Conservation (phyloP, 64 coral and sea anemone species). For the Montipora capricornis region DNA sequence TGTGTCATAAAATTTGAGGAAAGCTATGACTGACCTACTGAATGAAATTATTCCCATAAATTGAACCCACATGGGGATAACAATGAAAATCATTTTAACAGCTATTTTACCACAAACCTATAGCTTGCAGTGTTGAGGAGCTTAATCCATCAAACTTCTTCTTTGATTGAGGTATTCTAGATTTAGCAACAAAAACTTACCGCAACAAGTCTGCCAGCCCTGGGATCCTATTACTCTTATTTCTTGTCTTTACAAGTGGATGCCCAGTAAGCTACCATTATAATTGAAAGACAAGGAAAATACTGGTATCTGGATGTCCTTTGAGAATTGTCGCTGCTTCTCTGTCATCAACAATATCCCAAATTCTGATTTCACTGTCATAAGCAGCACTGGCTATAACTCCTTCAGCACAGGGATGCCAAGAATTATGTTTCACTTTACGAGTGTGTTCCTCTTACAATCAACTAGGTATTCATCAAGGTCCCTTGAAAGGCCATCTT, state of each 20-base stretch:
- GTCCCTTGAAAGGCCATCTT: conserved; percentile 86
- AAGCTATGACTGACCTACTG: too few species aligned
- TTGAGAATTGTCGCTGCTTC: conserved; percentile 88
- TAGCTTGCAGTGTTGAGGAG: background rate
- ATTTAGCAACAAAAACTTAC: conserved; percentile 23
- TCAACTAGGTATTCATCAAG: conserved; percentile 89
- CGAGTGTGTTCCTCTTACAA: conserved; percentile 79
- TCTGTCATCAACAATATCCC: conserved; percentile 84
- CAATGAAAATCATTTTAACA: background rate
- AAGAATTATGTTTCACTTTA: conserved; percentile 93
- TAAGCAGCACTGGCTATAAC: conserved; percentile 96
- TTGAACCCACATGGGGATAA: too few species aligned
- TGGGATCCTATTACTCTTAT: conserved; percentile 91
- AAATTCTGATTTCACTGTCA: conserved; percentile 91
- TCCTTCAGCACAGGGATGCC: conserved; percentile 93
- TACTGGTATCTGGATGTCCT: conserved; percentile 92
- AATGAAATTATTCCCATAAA: too few species aligned
- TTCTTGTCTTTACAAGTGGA: conserved; percentile 98
- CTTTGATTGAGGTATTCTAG: background rate
- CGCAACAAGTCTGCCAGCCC: conserved; percentile 83
- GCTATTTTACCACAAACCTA: background rate
- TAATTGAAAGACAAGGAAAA: conserved; percentile 93
- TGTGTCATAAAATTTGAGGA: too few species aligned
- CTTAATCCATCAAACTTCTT: background rate
- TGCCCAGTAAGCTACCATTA: conserved; percentile 93